phyloP scores from a whole-genome alignment of 2,113 vertebrate species.

The Rhabdomys dilectus region DNA sequence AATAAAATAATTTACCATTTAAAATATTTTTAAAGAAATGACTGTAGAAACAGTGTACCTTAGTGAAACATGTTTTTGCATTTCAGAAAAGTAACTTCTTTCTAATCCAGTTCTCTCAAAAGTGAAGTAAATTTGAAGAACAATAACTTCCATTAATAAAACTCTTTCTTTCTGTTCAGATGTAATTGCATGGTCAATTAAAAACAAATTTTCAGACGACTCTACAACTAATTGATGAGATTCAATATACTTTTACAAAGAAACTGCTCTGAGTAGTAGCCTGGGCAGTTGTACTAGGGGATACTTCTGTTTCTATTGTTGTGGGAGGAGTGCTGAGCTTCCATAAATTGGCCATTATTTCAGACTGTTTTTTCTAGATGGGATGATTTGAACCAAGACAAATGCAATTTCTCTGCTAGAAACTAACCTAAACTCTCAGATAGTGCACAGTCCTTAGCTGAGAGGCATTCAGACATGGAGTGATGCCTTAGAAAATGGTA shows the following conservation, averaged over 20 bases:
- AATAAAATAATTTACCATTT: not conserved
- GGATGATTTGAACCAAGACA: not conserved
- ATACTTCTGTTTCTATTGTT: slow-evolving; percentile 28
- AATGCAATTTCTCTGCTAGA: not conserved
- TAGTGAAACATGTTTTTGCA: not conserved
- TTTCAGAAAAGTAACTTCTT: slow-evolving; percentile 20
- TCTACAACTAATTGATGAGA: not conserved
- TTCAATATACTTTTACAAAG: not conserved
- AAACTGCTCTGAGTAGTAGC: not conserved
- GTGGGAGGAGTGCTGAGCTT: not conserved
- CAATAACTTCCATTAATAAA: not conserved
- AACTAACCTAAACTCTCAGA: not conserved
- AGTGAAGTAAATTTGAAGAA: not conserved
- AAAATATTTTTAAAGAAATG: not conserved
- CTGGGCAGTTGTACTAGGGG: not conserved
- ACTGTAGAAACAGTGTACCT: not conserved
- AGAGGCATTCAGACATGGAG: not conserved
- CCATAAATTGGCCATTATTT: slow-evolving; percentile 40
- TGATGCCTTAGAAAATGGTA: not conserved
- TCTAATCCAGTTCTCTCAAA: not conserved
- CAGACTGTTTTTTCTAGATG: slow-evolving; percentile 23
- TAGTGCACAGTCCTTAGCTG: not conserved
- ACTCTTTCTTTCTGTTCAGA: not conserved
- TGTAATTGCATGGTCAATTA: not conserved
- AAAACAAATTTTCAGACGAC: not conserved